Evolutionary conservation across 2,113 vertebrate genomes (phyloP), one percentile per base, ranked within the genome.

Genomic region (Chlamydotis undulata): DNA sequence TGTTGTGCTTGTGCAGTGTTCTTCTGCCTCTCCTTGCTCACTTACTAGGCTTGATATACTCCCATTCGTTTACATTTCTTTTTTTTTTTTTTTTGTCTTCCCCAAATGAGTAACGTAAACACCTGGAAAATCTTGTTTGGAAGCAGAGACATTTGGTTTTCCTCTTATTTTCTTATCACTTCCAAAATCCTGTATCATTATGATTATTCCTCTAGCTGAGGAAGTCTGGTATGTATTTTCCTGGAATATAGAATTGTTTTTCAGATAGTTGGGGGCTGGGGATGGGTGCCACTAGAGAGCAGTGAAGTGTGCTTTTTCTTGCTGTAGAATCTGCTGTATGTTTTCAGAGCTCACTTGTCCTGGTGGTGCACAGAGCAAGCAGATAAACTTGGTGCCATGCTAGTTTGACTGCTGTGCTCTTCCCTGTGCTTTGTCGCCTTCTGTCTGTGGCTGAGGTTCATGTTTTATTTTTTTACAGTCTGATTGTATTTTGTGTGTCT

Each of bases 401-500:
- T 93, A 22, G 39, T 88, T 52, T 83, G 43, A 41, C 47, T 83
- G 50, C 49, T 71, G 18, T 7, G 4, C 52, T 90, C 22, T 83
- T 92, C 25, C 12, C 28, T 74, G 3, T 65, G 87, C 90, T 90
- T 91, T 95, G 83, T 87, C 80, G 49, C n/a, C 59, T 74, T 79
- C 49, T 96, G 64, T 95, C 77, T 89, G 80, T 96, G 24, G 6
- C 74, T 64, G 77, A 75, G 31, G 80, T 71, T 94, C 60, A 16
- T 75, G 73, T 83, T 86, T 37, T 45, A 70, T 92, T 93, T 93
- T 92, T 61, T 92, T 73, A 12, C 37, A 77, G 26, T 92, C 73
- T 81, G 39, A 61, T 71, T 87, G 70, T 90, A 64, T 94, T 92
- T 87, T 92, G 37, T 95, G 33, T 89, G 92, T 95, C 85, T 93